Base-by-base conservation (phyloP, 35 echinoderm and acorn worm genomes). In the Apostichopus japonicus region DNA sequence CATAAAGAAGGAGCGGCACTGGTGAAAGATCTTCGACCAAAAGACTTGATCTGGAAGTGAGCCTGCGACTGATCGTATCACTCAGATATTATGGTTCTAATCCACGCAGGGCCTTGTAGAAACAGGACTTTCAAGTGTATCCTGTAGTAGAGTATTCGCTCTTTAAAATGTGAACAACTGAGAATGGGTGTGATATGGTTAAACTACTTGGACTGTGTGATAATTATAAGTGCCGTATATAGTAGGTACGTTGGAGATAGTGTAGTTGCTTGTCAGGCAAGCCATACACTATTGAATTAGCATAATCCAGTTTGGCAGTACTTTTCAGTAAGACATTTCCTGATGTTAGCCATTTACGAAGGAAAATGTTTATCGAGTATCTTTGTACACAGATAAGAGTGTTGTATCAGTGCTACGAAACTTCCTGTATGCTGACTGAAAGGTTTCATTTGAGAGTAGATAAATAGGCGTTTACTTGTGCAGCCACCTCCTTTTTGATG, bases 321-420 rank as follows among this genome's bases (percentile, higher is more conserved):
- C 16, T 44, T 78, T 78, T 78, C 77, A 44, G 17, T 7, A 8
- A 78, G 77, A 2, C 77, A 78, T 78, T n/a, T n/a, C n/a, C n/a
- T n/a, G n/a, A n/a, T n/a, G n/a, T n/a, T n/a, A n/a, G n/a, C n/a
- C n/a, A n/a, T 24, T 78, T 78, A 78, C 77, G 77, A 78, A 78
- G 77, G 77, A 78, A 44, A 17, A 24, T 1, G 1, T 78, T 78
- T 24, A 78, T 78, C 77, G 27, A 91, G 78, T 91, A 72, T 91
- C 89, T 57, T 78, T 91, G 23, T 91, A 72, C 24, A 91, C 44
- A 53, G 25, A 25, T 17, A 91, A 44, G 52, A 91, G 21, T 56
- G 89, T 72, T 53, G 89, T 91, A 33, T 91, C 89, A 15, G 71
- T 91, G 8, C 5, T n/a, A n/a, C n/a, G 89, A 56, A 88, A 88